These are phyloP conservation scores for Amblyopsis hoosieri DNA, from an alignment of 2,797 vertebrate species.

Conservation along the genomic window DNA sequence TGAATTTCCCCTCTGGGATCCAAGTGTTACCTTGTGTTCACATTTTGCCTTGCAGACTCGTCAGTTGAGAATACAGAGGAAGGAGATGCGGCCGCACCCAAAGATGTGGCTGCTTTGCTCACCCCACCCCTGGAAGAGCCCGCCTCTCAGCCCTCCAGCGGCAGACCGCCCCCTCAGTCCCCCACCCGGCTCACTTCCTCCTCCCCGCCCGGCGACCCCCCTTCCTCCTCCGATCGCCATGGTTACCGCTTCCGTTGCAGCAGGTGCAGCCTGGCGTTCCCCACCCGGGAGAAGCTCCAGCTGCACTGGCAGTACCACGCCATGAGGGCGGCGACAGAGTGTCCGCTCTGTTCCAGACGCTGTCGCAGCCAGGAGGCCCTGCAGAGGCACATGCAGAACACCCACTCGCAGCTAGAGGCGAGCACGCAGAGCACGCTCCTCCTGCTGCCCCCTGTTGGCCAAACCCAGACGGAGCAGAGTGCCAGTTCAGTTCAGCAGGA, in stretches of 20 bases:
- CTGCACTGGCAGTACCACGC: constrained; percentile 98
- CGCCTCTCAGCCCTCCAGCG: constrained; percentile 88
- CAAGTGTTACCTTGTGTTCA: too few relatives aligned
- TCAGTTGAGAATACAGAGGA: constrained; percentile 81
- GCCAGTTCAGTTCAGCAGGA: constrained; percentile 62
- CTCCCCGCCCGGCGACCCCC: constrained; percentile 85
- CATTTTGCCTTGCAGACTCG: constrained; percentile 70
- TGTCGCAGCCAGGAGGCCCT: constrained; percentile 97
- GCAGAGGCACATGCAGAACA: constrained; percentile 96
- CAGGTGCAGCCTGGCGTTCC: constrained; percentile 98
- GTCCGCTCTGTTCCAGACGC: constrained; percentile 95
- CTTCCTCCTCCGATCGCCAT: constrained; percentile 90
- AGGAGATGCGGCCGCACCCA: constrained; percentile 75
- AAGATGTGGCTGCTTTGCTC: constrained; percentile 81
- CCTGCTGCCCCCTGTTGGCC: constrained; percentile 44
- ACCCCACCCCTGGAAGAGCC: constrained; percentile 87
- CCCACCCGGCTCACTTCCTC: constrained; percentile 90
- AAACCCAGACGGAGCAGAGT: constrained; percentile 51
- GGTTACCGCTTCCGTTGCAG: constrained; percentile 98
- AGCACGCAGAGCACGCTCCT: constrained; percentile 72
- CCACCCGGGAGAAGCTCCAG: constrained; percentile 96
- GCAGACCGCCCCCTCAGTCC: constrained; percentile 92
- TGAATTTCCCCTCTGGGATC: too few relatives aligned
- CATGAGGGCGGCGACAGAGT: constrained; percentile 97
- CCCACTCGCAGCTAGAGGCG: constrained; percentile 89